These are phyloP conservation scores for Harmothoe impar DNA, from an alignment of 2,888 invertebrate genomes.

Conservation along the genomic window DNA sequence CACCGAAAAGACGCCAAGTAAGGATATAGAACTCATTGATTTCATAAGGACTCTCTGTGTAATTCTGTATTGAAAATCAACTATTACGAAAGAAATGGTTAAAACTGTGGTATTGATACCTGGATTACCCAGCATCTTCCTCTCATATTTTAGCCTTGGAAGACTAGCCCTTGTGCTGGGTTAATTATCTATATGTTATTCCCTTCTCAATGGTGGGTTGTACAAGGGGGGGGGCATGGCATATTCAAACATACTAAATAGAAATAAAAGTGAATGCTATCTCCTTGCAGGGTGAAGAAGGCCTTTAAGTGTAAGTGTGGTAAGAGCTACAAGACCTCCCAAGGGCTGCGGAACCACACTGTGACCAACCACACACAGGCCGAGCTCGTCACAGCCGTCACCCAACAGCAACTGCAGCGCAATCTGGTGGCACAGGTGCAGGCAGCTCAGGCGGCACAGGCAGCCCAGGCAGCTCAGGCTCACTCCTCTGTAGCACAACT, in stretches of 20 bases:
- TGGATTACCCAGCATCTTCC: no score
- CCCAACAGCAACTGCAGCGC: slow-evolving; percentile 47
- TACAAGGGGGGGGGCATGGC: no score
- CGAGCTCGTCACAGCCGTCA: slow-evolving; percentile 28
- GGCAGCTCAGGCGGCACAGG: slow-evolving; percentile 53
- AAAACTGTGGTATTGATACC: no score
- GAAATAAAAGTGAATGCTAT: no score
- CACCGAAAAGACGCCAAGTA: slow-evolving; percentile 93
- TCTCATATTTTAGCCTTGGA: no score
- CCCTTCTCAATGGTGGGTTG: no score
- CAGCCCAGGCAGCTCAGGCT: neutral
- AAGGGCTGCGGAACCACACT: slow-evolving; percentile 90
- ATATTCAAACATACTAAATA: no score
- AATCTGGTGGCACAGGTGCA: slow-evolving; percentile 58
- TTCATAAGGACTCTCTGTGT: no score
- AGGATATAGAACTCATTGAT: neutral
- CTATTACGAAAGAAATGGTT: no score
- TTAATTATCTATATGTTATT: no score
- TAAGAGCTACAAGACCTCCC: slow-evolving; percentile 92
- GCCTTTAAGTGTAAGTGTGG: slow-evolving; percentile 92
- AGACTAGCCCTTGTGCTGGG: no score
- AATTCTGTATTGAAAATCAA: no score
- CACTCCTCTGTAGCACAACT: neutral
- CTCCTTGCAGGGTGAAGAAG: slow-evolving; percentile 88
- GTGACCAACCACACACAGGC: slow-evolving; percentile 79